phyloP scores from a whole-genome alignment of 2,888 invertebrate genomes.

The Dioctria linearis region DNA sequence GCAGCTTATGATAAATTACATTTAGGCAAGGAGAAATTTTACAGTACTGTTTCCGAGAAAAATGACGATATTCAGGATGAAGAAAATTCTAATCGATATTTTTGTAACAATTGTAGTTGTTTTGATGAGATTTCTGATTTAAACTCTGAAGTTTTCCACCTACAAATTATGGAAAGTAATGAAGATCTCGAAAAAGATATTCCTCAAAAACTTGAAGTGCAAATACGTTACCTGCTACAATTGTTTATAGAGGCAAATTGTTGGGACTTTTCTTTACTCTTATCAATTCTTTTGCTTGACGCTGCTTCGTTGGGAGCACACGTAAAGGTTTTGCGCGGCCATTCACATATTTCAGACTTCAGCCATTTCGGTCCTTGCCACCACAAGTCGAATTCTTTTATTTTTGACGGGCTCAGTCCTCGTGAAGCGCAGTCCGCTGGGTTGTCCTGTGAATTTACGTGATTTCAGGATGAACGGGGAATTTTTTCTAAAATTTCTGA shows the following conservation, averaged over 20 bases:
- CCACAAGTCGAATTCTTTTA: too few species aligned
- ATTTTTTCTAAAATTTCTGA: too few species aligned
- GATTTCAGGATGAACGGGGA: too few species aligned
- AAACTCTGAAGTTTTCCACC: conserved; percentile 18
- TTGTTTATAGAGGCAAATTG: conserved; percentile 94
- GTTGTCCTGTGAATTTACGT: too few species aligned
- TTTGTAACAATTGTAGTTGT: conserved; percentile 19
- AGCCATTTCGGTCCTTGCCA: too few species aligned
- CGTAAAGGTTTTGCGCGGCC: too few species aligned
- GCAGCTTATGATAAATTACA: conserved; percentile 30
- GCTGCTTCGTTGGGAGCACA: too few species aligned
- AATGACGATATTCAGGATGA: conserved; percentile 22
- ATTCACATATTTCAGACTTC: too few species aligned
- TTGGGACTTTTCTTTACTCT: conserved; percentile 91
- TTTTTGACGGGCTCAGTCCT: too few species aligned
- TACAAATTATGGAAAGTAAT: background rate
- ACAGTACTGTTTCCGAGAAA: conserved; percentile 18
- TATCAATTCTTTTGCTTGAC: conserved; percentile 89
- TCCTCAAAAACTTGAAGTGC: conserved; percentile 69
- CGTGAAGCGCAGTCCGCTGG: too few species aligned
- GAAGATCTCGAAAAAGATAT: conserved; percentile 61
- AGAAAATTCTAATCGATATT: conserved; percentile 25
- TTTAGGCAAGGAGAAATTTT: conserved; percentile 12
- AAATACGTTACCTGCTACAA: conserved; percentile 85
- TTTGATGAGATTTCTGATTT: conserved; percentile 37